Base-by-base conservation (phyloP, 2,797 vertebrate species). In the Crocodylus rhombifer region DNA sequence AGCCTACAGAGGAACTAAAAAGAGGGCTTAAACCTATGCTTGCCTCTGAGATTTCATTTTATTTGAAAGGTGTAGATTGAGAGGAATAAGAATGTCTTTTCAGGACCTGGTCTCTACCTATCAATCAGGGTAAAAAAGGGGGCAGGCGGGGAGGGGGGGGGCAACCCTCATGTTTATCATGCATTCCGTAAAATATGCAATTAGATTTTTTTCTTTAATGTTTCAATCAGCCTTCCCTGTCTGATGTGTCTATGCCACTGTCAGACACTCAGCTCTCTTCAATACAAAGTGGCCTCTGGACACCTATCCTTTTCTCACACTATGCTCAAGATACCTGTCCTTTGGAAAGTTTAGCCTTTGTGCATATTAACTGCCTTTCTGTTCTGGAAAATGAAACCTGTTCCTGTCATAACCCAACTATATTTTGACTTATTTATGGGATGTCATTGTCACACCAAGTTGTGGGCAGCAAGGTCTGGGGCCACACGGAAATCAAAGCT, bases 41-140 rank as follows among this genome's bases (percentile, higher is more conserved):
- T 5, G 4, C 86, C 85, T 97, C 42, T 93, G 95, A 97, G 94
- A 96, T 82, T 93, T 89, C 55, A 77, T 78, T 33, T 74, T 87
- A 28, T 93, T 85, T 90, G 89, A 97, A 96, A 97, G 23, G 84
- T 92, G 23, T 75, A 92, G 89, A 93, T 88, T 76, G 76, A 90
- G 87, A 94, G 93, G 87, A 97, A 96, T 97, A 96, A 94, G 61
- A 87, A 74, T 77, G 14, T 64, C 42, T 69, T 95, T 92, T 96
- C 36, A 96, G 58, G 87, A 94, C 20, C 5, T 64, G 74, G 55
- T 64, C 15, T 82, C 75, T 88, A 55, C 23, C 76, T 86, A 81
- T 82, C 65, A 91, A 23, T 79, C 65, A 84, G 15, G 42, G 63
- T 51, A 51, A n/a, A 78, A 80, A 84, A 82, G 23, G 42, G 77